Base-by-base conservation (phyloP, 1,140 invertebrate species). In the Trachymyrmex septentrionalis region DNA sequence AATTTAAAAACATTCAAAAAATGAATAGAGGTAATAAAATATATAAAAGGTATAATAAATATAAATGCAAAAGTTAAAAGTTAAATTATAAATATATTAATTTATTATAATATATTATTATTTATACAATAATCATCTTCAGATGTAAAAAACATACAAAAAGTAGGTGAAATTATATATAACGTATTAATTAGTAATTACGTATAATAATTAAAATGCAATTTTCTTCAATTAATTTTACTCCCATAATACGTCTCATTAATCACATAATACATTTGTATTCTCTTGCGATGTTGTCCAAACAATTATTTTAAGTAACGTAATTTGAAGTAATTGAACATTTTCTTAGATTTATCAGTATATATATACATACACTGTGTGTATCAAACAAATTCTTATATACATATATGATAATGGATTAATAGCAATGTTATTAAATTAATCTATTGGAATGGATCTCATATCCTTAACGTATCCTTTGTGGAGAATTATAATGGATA, bases 151-250 rank as follows among this genome's bases (percentile, higher is more conserved):
- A n/a, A 16, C 2, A 48, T 3, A 16, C 1, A 27, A 44, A 44
- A 21, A 12, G 10, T 48, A 24, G n/a, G 9, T 24, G 14, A 73
- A 57, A 73, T 55, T 75, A 24, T 16, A 50, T 50, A 50, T 16
- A 44, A 50, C 3, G 48, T 7, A 34, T 44, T 44, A 44, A 44
- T 44, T 10, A 2, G 9, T 44, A 3, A 44, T 44, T 44, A 44
- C 10, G 10, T 34, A 73, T 7, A 57, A 73, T 14, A 16, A 73
- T 73, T 73, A 57, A 34, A 73, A 38, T 44, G 10, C n/a, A 67
- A 67, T 71, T 55, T 73, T 73, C 10, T 57, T 57, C n/a, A 21
- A 5, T 10, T 75, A 38, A 34, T 34, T 57, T 75, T 59, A 57
- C 14, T 38, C 3, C 0, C 6, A 55, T 21, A 57, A 44, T 75